phyloP scores from a whole-genome alignment of 2,888 invertebrate species.

The Xylophagus ater region DNA sequence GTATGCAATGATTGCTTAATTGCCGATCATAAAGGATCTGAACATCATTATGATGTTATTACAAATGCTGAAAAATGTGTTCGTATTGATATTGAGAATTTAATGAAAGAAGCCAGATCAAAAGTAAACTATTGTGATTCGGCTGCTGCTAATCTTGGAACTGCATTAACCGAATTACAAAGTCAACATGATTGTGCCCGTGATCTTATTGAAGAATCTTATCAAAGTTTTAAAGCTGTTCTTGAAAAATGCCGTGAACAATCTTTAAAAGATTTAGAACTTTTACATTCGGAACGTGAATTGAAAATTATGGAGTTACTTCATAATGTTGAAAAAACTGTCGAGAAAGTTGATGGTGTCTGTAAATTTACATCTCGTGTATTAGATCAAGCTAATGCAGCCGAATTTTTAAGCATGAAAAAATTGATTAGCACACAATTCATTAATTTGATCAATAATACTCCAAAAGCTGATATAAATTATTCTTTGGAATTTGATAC shows the following conservation, averaged over 20 bases:
- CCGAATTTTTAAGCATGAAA: slow-evolving; percentile 74
- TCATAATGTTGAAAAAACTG: slow-evolving; percentile 71
- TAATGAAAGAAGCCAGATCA: slow-evolving; percentile 63
- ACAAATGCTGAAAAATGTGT: slow-evolving; percentile 67
- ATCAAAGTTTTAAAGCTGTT: slow-evolving; percentile 66
- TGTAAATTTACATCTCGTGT: slow-evolving; percentile 74
- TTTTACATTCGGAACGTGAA: slow-evolving; percentile 72
- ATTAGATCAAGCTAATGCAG: slow-evolving; percentile 71
- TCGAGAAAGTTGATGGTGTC: slow-evolving; percentile 75
- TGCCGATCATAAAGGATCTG: slow-evolving; percentile 68
- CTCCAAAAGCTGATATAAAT: slow-evolving; percentile 69
- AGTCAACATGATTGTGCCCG: slow-evolving; percentile 77
- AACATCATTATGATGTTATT: slow-evolving; percentile 74
- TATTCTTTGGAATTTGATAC: slow-evolving; percentile 73
- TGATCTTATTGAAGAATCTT: slow-evolving; percentile 69
- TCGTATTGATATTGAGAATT: slow-evolving; percentile 61
- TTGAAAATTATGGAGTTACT: slow-evolving; percentile 82
- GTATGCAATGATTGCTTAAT: slow-evolving; percentile 82
- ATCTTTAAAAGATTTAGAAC: slow-evolving; percentile 59
- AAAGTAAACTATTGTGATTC: slow-evolving; percentile 67
- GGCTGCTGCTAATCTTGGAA: slow-evolving; percentile 62
- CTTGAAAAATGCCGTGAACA: slow-evolving; percentile 71
- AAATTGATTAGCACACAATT: slow-evolving; percentile 69
- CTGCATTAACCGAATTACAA: slow-evolving; percentile 74
- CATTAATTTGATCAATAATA: slow-evolving; percentile 63